Percentiles rank a stretch among this genome's conserved stretches.
These are phyloP conservation scores for Ptychadena robeensis DNA, from an alignment of 2,797 vertebrate species.

Conservation along the genomic window DNA sequence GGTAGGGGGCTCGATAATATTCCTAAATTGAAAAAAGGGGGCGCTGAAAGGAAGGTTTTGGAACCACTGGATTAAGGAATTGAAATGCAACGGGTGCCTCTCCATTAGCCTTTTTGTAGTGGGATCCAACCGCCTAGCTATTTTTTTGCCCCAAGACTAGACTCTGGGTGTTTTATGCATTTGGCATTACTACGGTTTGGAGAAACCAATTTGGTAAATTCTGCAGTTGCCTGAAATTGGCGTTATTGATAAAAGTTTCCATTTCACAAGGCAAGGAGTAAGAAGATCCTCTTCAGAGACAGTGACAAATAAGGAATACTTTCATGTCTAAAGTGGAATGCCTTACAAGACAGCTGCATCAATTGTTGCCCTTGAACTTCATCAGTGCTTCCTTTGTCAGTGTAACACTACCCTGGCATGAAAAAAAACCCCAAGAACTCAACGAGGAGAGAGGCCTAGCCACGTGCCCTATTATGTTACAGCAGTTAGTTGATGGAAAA, in stretches of 20 bases:
- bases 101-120: too few species aligned
- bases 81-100: too few species aligned
- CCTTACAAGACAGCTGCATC: constrained; percentile 58
- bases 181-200: too few species aligned
- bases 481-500: constrained; percentile 52
- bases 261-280: constrained; percentile 30
- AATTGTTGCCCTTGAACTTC: constrained; percentile 62
- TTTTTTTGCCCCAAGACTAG: too few species aligned
- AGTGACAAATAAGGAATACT: constrained; percentile 57
- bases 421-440: constrained; percentile 48
- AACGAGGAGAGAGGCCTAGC: constrained; percentile 36
- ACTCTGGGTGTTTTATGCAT: too few species aligned
- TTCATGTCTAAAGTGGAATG: constrained; percentile 59
- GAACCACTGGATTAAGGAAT: too few species aligned
- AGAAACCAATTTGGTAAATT: too few species aligned
- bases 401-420: constrained; percentile 57
- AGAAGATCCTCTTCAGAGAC: constrained; percentile 49
- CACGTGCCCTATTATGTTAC: constrained; percentile 56
- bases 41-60: too few species aligned
- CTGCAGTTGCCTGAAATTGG: constrained; percentile 19
- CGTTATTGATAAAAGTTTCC: constrained; percentile 48
- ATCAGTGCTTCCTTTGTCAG: constrained; percentile 58
- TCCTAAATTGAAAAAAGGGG: too few species aligned
- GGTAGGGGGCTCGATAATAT: too few species aligned
- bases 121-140: too few species aligned